Conservation (phyloP, 2,797 vertebrate species). For the Phoeniculus purpureus region DNA sequence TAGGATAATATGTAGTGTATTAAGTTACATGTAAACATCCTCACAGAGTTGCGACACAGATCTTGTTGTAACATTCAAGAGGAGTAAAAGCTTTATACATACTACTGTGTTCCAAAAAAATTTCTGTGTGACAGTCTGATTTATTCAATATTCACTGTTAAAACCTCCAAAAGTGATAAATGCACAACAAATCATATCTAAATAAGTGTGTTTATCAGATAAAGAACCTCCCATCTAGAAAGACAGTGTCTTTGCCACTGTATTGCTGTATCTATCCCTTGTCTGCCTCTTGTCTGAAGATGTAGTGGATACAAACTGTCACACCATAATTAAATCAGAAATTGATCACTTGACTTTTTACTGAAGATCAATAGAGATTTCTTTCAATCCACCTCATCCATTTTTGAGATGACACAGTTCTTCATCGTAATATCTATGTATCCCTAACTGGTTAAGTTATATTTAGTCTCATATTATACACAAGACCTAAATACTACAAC, state of each 20-base stretch:
- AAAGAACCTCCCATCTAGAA: background rate
- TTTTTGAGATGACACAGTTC: background rate
- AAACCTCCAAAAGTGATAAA: background rate
- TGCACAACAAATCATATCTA: background rate
- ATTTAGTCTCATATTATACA: background rate
- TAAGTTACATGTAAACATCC: constrained; percentile 66
- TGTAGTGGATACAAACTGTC: background rate
- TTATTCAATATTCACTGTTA: background rate
- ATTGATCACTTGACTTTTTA: constrained; percentile 34
- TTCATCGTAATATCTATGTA: background rate
- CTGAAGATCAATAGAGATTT: constrained; percentile 18
- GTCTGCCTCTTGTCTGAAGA: background rate
- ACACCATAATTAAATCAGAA: constrained; percentile 50
- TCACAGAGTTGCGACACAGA: constrained; percentile 20
- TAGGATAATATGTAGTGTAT: constrained; percentile 56
- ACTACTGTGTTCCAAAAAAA: constrained; percentile 26
- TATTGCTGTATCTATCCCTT: background rate
- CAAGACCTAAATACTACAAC: background rate
- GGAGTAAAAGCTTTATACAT: constrained; percentile 26
- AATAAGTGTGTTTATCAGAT: background rate
- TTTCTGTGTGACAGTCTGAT: background rate
- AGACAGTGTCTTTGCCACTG: background rate
- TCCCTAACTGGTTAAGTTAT: background rate
- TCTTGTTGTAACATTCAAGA: constrained; percentile 18
- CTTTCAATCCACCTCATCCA: background rate